Conservation (phyloP, 2,888 invertebrate genomes). For the Hypsopygia costalis region DNA sequence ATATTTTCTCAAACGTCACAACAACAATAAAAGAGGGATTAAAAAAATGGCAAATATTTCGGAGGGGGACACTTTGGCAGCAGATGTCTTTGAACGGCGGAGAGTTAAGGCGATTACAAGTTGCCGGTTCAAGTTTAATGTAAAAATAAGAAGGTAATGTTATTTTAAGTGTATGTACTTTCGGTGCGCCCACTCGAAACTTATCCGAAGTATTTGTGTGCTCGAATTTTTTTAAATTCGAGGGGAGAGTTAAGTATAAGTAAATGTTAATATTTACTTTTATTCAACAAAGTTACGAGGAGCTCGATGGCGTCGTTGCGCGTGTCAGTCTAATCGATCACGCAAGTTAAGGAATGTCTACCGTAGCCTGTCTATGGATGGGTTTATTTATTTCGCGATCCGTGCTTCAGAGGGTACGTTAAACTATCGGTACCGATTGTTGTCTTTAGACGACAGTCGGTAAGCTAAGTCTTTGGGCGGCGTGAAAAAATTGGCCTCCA, state of each 20-base stretch:
- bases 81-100: slow-evolving; percentile 68
- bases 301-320: too few species aligned
- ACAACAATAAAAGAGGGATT: slow-evolving; percentile 31
- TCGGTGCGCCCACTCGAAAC: slow-evolving; percentile 26
- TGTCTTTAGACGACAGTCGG: too few species aligned
- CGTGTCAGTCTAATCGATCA: too few species aligned
- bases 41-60: slow-evolving; percentile 32
- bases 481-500: too few species aligned
- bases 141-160: slow-evolving; percentile 72
- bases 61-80: slow-evolving; percentile 34
- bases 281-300: slow-evolving; percentile 19
- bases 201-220: slow-evolving; percentile 17
- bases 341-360: too few species aligned
- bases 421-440: too few species aligned
- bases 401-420: too few species aligned
- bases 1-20: slow-evolving; percentile 18
- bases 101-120: slow-evolving; percentile 73
- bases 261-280: slow-evolving; percentile 53
- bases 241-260: slow-evolving; percentile 30
- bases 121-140: slow-evolving; percentile 63
- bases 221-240: slow-evolving; percentile 1
- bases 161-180: slow-evolving; percentile 60
- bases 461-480: too few species aligned
- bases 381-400: too few species aligned
- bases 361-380: too few species aligned